Percentiles rank a stretch among this genome's conserved stretches.
These are phyloP conservation scores for Typhlichthys eigenmanni DNA, from an alignment of 2,797 vertebrate species.

Conservation along the genomic window DNA sequence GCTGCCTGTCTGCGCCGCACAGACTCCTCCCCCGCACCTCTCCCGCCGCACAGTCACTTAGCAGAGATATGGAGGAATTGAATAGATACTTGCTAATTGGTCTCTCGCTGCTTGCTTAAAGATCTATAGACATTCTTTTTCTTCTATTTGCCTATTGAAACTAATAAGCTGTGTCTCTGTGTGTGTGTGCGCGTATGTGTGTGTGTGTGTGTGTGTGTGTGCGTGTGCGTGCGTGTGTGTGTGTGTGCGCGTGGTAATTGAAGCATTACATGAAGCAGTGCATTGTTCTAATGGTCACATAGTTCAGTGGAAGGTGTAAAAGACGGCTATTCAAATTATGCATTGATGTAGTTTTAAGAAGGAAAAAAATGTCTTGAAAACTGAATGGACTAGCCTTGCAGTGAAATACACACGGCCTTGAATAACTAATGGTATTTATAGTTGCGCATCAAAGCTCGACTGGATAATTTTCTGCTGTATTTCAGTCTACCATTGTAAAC, in stretches of 20 bases:
- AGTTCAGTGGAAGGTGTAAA: conserved; percentile 61
- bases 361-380: conserved; percentile 30
- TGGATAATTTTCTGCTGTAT: conserved; percentile 49
- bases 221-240: conserved; percentile 3
- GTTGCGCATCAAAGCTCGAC: conserved; percentile 49
- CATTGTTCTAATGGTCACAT: conserved; percentile 45
- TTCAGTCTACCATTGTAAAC: conserved; percentile 43
- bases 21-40: conserved; percentile 58
- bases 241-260: conserved; percentile 48
- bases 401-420: conserved; percentile 44
- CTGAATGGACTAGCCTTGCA: conserved; percentile 39
- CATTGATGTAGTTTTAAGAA: conserved; percentile 50
- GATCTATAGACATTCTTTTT: conserved; percentile 76
- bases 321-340: conserved; percentile 40
- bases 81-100: conserved; percentile 84
- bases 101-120: conserved; percentile 82
- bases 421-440: conserved; percentile 35
- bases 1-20: conserved; percentile 67
- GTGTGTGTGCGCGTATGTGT: background rate
- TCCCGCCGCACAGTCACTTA: conserved; percentile 70
- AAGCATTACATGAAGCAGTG: conserved; percentile 59
- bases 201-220: conserved; percentile 21
- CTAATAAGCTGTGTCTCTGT: conserved; percentile 67
- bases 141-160: conserved; percentile 72
- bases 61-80: conserved; percentile 75